Base-by-base conservation (phyloP, 37 sponge, comb jelly and placozoan species). In the Aphrocallistes beatrix region DNA sequence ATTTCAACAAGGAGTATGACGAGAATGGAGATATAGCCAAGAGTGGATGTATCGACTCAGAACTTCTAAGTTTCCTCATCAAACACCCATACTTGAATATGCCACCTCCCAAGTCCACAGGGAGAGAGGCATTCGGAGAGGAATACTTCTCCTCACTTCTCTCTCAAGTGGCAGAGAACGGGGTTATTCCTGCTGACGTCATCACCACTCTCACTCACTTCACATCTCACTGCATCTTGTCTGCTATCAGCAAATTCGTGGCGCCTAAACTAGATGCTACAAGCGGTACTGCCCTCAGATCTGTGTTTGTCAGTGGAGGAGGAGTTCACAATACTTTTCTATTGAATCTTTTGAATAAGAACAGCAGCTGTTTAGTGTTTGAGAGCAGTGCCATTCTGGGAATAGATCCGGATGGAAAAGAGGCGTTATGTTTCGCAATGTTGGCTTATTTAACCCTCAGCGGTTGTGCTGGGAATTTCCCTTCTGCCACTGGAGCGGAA, bases 261-360 rank as follows among this genome's bases (percentile, higher is more conserved):
- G n/a, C n/a, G n/a, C n/a, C n/a, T n/a, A n/a, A n/a, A n/a, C n/a
- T n/a, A n/a, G n/a, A n/a, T n/a, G 37, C 25, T 3, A n/a, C 1
- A 30, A 37, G 38, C 38, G 82, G 51, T 28, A 36, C 83, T 0
- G 38, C 37, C 48, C 51, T 32, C 3, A 1, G 30, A 28, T 90
- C 87, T 32, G 38, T 92, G 37, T 87, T 84, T 87, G 92, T 92
- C 82, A 89, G 92, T 89, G 92, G 92, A 38, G 92, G 92, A n/a
- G 92, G 92, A 50, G 86, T 82, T 34, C 83, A 60, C 40, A 92
- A 92, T 39, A 30, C 21, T 21, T 16, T 39, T 16, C 37, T 92
- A 0, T 85, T 92, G 88, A 85, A 38, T 90, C 89, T 13, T 51
- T 81, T 47, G 19, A 48, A 30, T 37, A 0, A 1, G 1, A 21